Evolutionary conservation across 1,140 invertebrate genomes (phyloP).

Genomic region (Zaprionus africanus): DNA sequence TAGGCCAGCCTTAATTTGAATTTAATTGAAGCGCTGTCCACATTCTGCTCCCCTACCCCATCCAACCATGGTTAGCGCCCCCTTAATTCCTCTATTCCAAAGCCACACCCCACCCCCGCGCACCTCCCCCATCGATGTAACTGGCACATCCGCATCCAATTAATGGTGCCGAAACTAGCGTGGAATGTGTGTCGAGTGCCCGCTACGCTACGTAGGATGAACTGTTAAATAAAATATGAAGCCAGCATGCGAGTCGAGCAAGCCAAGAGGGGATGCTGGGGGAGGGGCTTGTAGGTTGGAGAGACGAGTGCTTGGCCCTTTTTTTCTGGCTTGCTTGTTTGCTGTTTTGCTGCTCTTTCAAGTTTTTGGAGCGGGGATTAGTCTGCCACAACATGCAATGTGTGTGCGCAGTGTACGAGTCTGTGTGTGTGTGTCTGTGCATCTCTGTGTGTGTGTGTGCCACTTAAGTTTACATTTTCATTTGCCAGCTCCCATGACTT

Average conservation of each 20-base stretch:
- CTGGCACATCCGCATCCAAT: constrained; percentile 81
- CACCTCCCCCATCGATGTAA: constrained; percentile 52
- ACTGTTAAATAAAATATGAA: constrained; percentile 80
- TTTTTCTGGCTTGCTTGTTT: constrained; percentile 66
- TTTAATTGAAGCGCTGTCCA: constrained; percentile 72
- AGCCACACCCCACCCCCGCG: not conserved
- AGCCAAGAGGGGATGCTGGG: not conserved
- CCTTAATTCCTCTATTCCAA: not conserved
- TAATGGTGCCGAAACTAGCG: constrained; percentile 79
- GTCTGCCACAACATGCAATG: constrained; percentile 10
- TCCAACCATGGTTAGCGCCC: not conserved
- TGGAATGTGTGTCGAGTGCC: constrained; percentile 76
- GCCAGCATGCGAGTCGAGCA: constrained; percentile 40
- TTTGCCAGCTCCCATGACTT: constrained; percentile 77
- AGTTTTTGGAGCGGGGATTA: constrained; percentile 18
- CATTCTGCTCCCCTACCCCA: constrained; percentile 5
- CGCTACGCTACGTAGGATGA: constrained; percentile 59
- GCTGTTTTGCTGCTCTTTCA: constrained; percentile 64
- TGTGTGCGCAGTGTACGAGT: not conserved
- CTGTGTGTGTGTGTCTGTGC: constrained; percentile 22
- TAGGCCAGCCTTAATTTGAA: constrained; percentile 76
- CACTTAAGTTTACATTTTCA: constrained; percentile 82
- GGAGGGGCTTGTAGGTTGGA: too few relatives aligned
- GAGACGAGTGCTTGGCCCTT: constrained; percentile 60
- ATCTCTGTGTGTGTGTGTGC: constrained; percentile 57